Percentiles rank a stretch among this genome's conserved stretches.
These are phyloP conservation scores for Suricata suricatta DNA, from an alignment of 2,113 vertebrate species.

Conservation along the genomic window DNA sequence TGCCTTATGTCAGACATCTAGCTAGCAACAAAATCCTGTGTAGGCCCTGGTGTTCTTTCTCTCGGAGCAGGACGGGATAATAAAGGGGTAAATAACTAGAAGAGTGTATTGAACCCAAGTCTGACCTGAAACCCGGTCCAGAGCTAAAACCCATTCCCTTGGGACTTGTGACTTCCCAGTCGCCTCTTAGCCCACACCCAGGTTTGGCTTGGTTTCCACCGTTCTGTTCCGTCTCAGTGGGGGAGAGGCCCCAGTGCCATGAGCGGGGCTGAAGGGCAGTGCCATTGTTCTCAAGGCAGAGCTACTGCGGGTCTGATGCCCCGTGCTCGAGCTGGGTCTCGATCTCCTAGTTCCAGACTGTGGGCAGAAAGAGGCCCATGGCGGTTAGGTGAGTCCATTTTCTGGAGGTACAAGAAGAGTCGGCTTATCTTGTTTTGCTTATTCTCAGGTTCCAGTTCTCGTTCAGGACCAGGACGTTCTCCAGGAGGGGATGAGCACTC, in stretches of 20 bases:
- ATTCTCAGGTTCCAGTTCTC: constrained; percentile 54
- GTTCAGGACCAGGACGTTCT: neutral
- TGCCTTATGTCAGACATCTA: neutral
- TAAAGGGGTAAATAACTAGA: neutral
- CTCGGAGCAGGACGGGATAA: neutral
- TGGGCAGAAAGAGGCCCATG: neutral
- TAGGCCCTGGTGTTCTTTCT: neutral
- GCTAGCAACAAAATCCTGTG: neutral
- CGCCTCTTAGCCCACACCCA: constrained; percentile 35
- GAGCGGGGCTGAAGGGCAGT: constrained; percentile 15
- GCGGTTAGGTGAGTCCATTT: neutral
- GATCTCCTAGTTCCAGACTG: constrained; percentile 21
- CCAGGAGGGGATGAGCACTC: neutral
- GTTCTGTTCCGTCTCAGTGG: constrained; percentile 10
- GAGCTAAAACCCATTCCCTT: constrained; percentile 32
- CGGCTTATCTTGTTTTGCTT: constrained; percentile 33
- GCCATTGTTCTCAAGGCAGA: constrained; percentile 11
- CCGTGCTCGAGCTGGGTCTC: neutral
- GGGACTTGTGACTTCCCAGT: neutral
- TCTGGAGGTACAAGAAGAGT: neutral
- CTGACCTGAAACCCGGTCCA: neutral
- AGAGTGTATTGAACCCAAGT: neutral
- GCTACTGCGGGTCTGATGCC: neutral
- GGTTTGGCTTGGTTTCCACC: constrained; percentile 33
- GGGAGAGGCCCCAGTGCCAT: neutral